Conservation (phyloP, 2,113 vertebrate species). For the Equus przewalskii region DNA sequence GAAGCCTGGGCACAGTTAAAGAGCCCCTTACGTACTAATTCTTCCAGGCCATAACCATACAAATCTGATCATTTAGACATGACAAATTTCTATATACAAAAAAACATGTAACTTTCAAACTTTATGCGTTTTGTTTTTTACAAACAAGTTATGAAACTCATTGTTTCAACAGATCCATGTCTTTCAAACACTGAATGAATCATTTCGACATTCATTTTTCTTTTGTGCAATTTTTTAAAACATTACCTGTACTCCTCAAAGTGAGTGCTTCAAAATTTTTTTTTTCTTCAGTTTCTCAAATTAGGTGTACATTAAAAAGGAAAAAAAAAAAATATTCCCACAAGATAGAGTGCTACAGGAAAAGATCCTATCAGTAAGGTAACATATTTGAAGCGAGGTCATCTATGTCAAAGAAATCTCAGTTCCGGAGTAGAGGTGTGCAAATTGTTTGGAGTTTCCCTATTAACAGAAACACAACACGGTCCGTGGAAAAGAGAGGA, state of each 20-base stretch:
- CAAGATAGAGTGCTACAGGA: conserved; percentile 96
- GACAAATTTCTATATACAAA: conserved; percentile 92
- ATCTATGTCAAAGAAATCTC: conserved; percentile 92
- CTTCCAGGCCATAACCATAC: conserved; percentile 90
- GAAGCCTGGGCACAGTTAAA: conserved; percentile 89
- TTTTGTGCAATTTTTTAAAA: conserved; percentile 96
- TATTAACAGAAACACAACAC: conserved; percentile 85
- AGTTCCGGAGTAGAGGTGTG: conserved; percentile 93
- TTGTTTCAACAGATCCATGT: conserved; percentile 90
- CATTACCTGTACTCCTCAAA: conserved; percentile 95
- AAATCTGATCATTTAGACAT: conserved; percentile 90
- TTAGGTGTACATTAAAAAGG: conserved; percentile 90
- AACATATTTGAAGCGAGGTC: conserved; percentile 93
- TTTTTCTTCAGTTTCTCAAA: conserved; percentile 90
- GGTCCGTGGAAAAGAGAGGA: conserved; percentile 85
- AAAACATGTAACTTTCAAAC: conserved; percentile 90
- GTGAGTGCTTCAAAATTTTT: conserved; percentile 93
- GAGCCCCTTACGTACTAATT: conserved; percentile 89
- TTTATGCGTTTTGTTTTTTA: conserved; percentile 90
- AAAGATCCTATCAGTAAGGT: conserved; percentile 94
- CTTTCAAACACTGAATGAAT: conserved; percentile 95
- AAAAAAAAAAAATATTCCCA: conserved; percentile 86
- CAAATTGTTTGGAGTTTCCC: conserved; percentile 91
- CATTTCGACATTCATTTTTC: conserved; percentile 97
- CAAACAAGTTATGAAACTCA: conserved; percentile 94